Conservation (phyloP, 2,888 invertebrate genomes). For the Athalia rosae region DNA sequence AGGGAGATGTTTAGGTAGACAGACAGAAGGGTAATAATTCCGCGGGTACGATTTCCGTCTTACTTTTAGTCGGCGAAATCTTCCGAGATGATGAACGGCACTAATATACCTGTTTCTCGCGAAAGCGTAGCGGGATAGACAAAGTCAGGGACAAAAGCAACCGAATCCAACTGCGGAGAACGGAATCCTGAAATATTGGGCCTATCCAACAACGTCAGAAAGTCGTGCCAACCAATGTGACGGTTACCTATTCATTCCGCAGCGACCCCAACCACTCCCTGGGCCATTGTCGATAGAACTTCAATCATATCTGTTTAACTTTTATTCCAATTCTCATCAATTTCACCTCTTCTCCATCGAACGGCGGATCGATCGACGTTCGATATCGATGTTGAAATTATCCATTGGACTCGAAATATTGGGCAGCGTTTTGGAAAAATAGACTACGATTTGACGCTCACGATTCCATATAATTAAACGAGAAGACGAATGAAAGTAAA, state of each 20-base stretch:
- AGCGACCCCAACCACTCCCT: conserved; percentile 5
- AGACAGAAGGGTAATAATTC: conserved; percentile 1
- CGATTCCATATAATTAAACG: no score
- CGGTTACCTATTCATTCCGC: conserved; percentile 33
- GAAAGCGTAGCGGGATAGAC: conserved; percentile 41
- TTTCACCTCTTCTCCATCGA: not conserved
- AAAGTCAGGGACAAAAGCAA: conserved; percentile 44
- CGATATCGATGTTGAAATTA: not conserved
- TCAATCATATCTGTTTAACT: conserved; percentile 25
- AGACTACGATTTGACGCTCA: no score
- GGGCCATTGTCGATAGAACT: conserved; percentile 11
- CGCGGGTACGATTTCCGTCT: not conserved
- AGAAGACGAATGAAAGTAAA: no score
- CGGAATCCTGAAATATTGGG: conserved; percentile 44
- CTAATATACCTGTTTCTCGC: conserved; percentile 39
- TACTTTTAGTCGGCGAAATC: conserved; percentile 23
- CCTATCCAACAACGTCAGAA: conserved; percentile 42
- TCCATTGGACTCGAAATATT: no score
- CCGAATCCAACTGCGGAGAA: conserved; percentile 43
- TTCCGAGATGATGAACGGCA: conserved; percentile 36
- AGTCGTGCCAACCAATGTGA: conserved; percentile 38
- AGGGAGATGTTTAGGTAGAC: not conserved
- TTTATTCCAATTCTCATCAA: conserved; percentile 2
- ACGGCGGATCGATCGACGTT: not conserved
- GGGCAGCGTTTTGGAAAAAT: no score